These are phyloP conservation scores for Microchirus variegatus DNA, from an alignment of 2,797 vertebrate species.

Conservation along the genomic window DNA sequence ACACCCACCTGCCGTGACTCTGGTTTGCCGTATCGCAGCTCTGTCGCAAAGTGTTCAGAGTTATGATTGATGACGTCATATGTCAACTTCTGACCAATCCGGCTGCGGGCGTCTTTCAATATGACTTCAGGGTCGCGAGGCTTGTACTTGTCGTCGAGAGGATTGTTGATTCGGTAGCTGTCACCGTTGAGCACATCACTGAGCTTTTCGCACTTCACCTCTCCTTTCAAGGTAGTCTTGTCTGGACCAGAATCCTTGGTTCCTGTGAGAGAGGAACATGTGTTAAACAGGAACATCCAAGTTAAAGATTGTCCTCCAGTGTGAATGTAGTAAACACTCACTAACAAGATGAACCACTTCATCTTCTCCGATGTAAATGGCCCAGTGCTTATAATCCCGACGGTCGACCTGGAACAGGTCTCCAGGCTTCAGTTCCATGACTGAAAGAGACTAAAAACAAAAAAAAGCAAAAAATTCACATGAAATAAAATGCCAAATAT, in stretches of 20 bases:
- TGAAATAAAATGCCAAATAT: no score
- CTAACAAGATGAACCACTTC: slow-evolving; percentile 73
- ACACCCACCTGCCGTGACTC: slow-evolving; percentile 78
- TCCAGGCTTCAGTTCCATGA: slow-evolving; percentile 59
- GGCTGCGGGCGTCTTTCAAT: slow-evolving; percentile 59
- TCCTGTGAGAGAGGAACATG: slow-evolving; percentile 36
- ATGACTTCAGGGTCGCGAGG: slow-evolving; percentile 58
- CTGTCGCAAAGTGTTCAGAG: slow-evolving; percentile 79
- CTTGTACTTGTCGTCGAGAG: slow-evolving; percentile 60
- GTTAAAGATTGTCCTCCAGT: no score
- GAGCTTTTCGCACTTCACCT: slow-evolving; percentile 76
- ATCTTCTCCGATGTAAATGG: slow-evolving; percentile 70
- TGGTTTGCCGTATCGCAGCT: slow-evolving; percentile 77
- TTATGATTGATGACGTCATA: slow-evolving; percentile 68
- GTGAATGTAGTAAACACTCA: slow-evolving; percentile 33
- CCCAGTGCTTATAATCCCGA: slow-evolving; percentile 77
- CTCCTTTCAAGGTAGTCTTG: slow-evolving; percentile 34
- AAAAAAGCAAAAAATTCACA: not conserved
- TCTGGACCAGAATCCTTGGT: no score
- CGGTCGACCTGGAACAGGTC: slow-evolving; percentile 79
- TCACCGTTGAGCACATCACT: slow-evolving; percentile 57
- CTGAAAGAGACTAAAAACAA: slow-evolving; percentile 40
- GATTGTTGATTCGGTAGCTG: slow-evolving; percentile 76
- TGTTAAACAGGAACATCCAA: no score
- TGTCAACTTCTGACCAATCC: slow-evolving; percentile 56